A percentile compares a stretch with the other conserved stretches of the same genome.
These are phyloP conservation scores for Eutolmus rufibarbis DNA, from an alignment of 2,888 invertebrate species.

Conservation along the genomic window DNA sequence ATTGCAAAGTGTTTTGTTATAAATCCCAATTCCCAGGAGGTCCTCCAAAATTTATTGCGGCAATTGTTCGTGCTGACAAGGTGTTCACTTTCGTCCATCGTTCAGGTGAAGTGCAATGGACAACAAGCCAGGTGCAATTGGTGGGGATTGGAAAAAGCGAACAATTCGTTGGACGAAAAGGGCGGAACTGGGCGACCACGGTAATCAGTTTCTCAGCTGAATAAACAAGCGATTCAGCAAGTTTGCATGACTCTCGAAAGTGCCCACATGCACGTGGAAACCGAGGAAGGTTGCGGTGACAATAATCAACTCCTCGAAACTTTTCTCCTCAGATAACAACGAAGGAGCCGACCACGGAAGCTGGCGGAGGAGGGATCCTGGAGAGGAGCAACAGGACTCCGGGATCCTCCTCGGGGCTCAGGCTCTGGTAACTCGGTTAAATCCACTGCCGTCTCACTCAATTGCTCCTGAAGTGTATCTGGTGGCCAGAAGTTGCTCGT, in stretches of 20 bases:
- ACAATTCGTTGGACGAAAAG: background rate
- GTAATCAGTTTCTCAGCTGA: constrained; percentile 7
- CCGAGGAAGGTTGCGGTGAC: background rate
- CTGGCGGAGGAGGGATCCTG: background rate
- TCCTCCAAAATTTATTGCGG: background rate
- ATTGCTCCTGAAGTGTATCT: background rate
- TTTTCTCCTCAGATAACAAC: constrained; percentile 9
- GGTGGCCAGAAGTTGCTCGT: constrained; percentile 13
- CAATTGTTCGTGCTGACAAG: background rate
- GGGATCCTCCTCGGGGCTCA: background rate
- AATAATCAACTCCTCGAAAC: constrained; percentile 21
- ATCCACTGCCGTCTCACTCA: constrained; percentile 17
- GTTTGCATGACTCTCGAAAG: constrained; percentile 11
- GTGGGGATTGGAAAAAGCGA: background rate
- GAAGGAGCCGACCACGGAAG: background rate
- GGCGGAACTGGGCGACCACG: background rate
- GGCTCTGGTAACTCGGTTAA: background rate
- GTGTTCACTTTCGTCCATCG: background rate
- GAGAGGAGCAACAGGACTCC: constrained; percentile 1
- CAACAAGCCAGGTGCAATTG: background rate
- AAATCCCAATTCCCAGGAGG: background rate
- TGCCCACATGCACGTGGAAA: background rate
- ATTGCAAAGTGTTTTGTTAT: background rate
- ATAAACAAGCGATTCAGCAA: constrained; percentile 6
- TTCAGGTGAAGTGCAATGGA: background rate